A percentile compares a stretch with the other conserved stretches of the same genome.
These are phyloP conservation scores for Equus przewalskii DNA, from an alignment of 2,113 vertebrate genomes.

Conservation along the genomic window DNA sequence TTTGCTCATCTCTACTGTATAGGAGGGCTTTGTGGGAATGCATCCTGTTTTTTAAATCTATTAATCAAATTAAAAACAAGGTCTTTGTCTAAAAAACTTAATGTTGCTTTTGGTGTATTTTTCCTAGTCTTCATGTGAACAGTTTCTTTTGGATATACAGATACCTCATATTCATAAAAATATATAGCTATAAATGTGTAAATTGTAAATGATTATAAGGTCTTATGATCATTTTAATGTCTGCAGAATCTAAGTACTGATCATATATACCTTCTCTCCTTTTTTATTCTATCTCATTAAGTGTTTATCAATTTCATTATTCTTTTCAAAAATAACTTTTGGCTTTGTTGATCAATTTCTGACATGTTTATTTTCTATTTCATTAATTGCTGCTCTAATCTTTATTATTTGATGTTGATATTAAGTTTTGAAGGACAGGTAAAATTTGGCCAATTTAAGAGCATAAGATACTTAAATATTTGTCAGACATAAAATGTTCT, in stretches of 20 bases:
- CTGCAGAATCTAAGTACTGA: neutral
- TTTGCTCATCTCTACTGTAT: neutral
- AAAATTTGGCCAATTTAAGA: conserved; percentile 29
- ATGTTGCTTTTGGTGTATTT: neutral
- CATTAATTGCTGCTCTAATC: conserved; percentile 1
- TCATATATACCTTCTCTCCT: neutral
- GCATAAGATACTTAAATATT: conserved; percentile 40
- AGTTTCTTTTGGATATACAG: neutral
- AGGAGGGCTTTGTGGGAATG: neutral
- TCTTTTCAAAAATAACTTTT: conserved; percentile 11
- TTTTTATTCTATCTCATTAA: neutral
- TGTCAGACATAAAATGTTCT: neutral
- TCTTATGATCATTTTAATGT: neutral
- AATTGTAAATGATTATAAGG: neutral
- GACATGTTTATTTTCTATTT: neutral
- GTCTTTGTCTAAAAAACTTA: neutral
- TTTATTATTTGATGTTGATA: conserved; percentile 16
- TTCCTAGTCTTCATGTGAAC: neutral
- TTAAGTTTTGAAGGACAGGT: conserved; percentile 27
- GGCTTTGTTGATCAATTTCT: neutral
- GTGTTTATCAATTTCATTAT: neutral
- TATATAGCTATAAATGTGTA: neutral
- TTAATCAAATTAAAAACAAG: neutral
- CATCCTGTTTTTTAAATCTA: neutral
- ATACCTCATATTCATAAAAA: neutral